These are phyloP conservation scores for Prolemur simus DNA, from an alignment of 2,113 vertebrate genomes.

Conservation along the genomic window DNA sequence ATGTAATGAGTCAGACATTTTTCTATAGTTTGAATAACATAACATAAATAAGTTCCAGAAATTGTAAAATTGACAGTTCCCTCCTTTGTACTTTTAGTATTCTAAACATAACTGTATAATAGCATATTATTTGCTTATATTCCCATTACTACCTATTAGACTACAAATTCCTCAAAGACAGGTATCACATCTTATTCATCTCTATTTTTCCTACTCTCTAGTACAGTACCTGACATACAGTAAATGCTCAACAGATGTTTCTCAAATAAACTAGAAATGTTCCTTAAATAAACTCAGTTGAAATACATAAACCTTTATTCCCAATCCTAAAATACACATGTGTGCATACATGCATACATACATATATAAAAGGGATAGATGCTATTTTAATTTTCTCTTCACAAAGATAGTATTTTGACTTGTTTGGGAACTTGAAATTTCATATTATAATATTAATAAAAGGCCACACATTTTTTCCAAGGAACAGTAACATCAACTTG, in stretches of 20 bases:
- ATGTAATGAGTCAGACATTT: neutral
- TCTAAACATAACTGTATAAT: neutral
- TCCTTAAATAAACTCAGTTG: neutral
- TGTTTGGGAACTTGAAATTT: neutral
- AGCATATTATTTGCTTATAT: neutral
- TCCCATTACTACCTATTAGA: neutral
- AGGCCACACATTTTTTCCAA: neutral
- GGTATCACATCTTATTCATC: neutral
- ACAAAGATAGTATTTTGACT: neutral
- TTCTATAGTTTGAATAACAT: neutral
- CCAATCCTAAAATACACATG: neutral
- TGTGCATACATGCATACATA: neutral
- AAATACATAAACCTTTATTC: constrained; percentile 9
- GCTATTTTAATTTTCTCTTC: constrained; percentile 16
- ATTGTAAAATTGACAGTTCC: neutral
- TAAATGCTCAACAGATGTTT: neutral
- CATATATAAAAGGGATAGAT: neutral
- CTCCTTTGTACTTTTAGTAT: neutral
- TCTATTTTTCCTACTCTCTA: neutral
- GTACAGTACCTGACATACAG: neutral
- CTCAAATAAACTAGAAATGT: neutral
- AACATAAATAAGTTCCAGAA: neutral
- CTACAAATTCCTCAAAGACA: constrained; percentile 22
- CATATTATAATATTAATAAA: neutral
- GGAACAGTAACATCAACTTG: neutral